Base-by-base conservation (phyloP, 2,888 invertebrate genomes). In the Apotomis betuletana region DNA sequence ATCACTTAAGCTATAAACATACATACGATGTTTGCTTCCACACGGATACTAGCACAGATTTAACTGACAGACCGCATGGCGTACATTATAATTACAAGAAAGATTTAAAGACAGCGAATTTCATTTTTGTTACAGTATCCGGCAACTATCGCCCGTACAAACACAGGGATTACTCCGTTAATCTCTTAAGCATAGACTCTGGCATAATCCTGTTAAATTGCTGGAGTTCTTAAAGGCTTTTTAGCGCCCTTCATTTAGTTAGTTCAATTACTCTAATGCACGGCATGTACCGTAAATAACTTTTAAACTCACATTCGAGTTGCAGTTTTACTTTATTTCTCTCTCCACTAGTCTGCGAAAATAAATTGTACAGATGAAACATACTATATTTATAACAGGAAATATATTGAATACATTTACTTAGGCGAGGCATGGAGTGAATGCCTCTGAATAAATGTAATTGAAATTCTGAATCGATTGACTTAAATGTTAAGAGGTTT, bases 211-310 rank as follows among this genome's bases (percentile, higher is more conserved):
- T 67, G 62, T 72, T 72, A 62, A 72, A 72, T 72, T 67, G 62
- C 62, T 61, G 41, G 62, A 72, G 71, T 67, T 67, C 67, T 67
- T 71, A 67, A 67, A 67, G 67, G 67, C 65, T 71, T 71, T 70
- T 71, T 67, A 67, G 61, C 67, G 49, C 61, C 65, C 61, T 71
- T 62, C 55, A 61, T 60, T 71, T 71, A 59, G 67, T 52, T 55
- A 55, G 55, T 72, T 72, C 67, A 72, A 72, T 72, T 72, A 67
- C 62, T 51, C 51, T 72, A 72, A 72, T 72, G 71, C 57, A 71
- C 61, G n/a, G 13, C 61, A 49, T 61, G 59, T 27, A 58, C 62
- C 62, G 57, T 57, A 61, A 51, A 58, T 41, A 62, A 49, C 36
- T 13, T 49, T 13, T 41, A 57, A 13, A 55, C 46, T 62, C 13